These are phyloP conservation scores for Peromyscus eremicus DNA, from an alignment of 2,797 vertebrate species.

Conservation along the genomic window DNA sequence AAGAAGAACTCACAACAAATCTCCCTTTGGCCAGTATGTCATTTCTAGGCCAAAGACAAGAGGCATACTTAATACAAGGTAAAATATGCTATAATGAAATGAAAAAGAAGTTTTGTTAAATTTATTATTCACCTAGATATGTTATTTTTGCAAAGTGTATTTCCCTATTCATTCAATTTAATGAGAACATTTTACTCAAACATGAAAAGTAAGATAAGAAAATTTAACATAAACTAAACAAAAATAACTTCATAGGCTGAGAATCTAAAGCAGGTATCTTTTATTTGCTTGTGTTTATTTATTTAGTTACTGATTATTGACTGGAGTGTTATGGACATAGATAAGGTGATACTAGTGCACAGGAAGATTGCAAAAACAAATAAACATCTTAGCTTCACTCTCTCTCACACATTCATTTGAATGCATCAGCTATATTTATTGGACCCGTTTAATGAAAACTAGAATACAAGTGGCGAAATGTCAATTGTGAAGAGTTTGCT, in stretches of 20 bases:
- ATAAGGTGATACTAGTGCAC: background rate
- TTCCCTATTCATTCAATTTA: no score
- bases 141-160: background rate
- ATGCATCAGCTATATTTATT: background rate
- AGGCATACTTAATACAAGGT: background rate
- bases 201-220: background rate
- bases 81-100: background rate
- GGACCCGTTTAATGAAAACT: background rate
- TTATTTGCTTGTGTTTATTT: background rate
- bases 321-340: background rate
- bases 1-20: no score
- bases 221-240: background rate
- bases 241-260: accelerated
- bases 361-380: background rate
- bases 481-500: background rate
- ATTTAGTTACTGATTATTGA: background rate
- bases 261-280: background rate
- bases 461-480: background rate
- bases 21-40: no score
- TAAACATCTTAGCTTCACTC: background rate
- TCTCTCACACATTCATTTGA: background rate
- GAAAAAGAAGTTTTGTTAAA: accelerated
- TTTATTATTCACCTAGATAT: background rate
- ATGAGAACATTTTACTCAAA: accelerated
- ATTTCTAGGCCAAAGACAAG: background rate